Evolutionary conservation across 2,888 invertebrate genomes (phyloP).

Genomic region (Erynnis tages): DNA sequence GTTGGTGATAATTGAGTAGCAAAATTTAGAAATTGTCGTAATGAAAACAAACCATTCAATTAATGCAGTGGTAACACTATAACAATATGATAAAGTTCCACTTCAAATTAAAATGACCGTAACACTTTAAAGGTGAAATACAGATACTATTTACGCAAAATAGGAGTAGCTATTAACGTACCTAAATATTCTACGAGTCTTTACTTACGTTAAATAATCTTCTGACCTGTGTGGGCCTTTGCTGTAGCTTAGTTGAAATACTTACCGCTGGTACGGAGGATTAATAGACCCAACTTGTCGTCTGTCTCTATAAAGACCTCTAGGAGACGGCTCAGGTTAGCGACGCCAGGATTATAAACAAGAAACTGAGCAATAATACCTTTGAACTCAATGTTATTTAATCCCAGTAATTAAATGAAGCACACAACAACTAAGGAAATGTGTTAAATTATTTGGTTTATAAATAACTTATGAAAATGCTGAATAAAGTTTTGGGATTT

Average conservation of each 20-base stretch:
- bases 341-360: conserved; percentile 11
- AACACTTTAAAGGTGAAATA: not conserved
- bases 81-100: no score
- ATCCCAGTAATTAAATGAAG: conserved; percentile 15
- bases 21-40: no score
- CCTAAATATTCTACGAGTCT: not conserved
- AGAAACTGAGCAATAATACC: conserved; percentile 8
- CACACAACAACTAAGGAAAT: not conserved
- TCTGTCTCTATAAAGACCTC: conserved; percentile 8
- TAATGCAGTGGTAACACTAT: no score
- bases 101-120: no score
- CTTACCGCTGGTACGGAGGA: conserved; percentile 9
- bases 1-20: no score
- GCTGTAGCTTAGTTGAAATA: conserved; percentile 1
- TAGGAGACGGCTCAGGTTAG: conserved; percentile 14
- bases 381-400: conserved; percentile 9
- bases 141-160: not conserved
- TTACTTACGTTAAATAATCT: not conserved
- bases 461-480: no score
- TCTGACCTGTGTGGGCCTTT: not conserved
- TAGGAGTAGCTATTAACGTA: not conserved
- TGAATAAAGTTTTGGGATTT: no score
- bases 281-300: conserved; percentile 13
- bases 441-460: no score
- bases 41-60: no score